Percentiles rank a stretch among this genome's conserved stretches.
Evolutionary conservation across 2,113 vertebrate species (phyloP).

Genomic region (Gymnobelideus leadbeateri): DNA sequence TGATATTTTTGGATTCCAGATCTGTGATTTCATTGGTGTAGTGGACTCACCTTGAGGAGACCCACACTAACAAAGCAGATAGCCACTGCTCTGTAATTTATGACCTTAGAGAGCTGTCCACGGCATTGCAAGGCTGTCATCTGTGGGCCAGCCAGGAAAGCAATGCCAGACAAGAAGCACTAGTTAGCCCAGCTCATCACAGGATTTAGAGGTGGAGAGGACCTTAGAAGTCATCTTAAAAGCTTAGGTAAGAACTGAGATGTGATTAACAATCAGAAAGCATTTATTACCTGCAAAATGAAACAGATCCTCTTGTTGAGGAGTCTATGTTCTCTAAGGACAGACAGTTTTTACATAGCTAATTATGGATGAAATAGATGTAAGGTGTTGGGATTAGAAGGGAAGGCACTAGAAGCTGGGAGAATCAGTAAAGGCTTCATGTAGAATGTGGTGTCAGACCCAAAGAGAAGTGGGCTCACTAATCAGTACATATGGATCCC

Average conservation of each 20-base stretch:
- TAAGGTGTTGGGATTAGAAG: neutral
- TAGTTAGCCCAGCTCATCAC: neutral
- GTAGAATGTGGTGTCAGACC: neutral
- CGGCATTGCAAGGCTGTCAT: neutral
- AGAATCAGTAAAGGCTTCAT: neutral
- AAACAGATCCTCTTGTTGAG: neutral
- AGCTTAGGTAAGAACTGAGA: neutral
- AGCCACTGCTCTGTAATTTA: neutral
- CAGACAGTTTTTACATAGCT: neutral
- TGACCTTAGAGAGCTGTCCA: neutral
- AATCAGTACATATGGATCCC: neutral
- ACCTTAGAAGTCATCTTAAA: neutral
- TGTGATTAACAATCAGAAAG: neutral
- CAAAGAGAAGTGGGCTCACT: neutral
- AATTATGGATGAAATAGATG: neutral
- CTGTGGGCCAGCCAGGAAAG: neutral
- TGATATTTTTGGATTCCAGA: neutral
- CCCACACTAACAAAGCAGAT: neutral
- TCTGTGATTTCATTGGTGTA: neutral
- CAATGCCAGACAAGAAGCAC: neutral
- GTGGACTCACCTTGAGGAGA: neutral
- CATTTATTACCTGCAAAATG: neutral
- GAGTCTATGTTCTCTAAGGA: neutral
- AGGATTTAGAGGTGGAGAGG: neutral
- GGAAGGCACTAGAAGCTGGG: neutral